phyloP scores from a whole-genome alignment of 1,140 invertebrate genomes.

The Pseudomyrmex gracilis region DNA sequence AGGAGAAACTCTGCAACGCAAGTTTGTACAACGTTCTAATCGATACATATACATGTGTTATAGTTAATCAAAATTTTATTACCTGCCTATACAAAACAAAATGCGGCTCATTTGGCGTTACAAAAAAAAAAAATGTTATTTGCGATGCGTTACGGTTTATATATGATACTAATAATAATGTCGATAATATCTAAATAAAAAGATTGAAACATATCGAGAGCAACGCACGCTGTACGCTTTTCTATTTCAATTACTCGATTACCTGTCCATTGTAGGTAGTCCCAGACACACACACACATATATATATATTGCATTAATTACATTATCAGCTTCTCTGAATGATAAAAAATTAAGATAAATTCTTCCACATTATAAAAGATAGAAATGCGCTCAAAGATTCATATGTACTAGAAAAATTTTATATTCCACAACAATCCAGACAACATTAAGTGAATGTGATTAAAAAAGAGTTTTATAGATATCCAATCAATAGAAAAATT shows the following conservation, averaged over 20 bases:
- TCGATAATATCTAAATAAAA: conserved; percentile 28
- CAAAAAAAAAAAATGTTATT: conserved; percentile 23
- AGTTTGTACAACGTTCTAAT: not conserved
- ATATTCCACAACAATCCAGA: too few relatives aligned
- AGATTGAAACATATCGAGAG: conserved; percentile 20
- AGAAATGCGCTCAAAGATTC: too few relatives aligned
- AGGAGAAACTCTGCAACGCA: not conserved
- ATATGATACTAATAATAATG: conserved; percentile 19
- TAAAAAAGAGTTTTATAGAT: too few relatives aligned
- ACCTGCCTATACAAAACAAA: not conserved
- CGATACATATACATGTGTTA: not conserved
- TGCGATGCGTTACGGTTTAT: conserved; percentile 13
- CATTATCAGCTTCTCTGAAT: too few relatives aligned
- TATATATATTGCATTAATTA: too few relatives aligned
- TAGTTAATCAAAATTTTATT: conserved; percentile 17
- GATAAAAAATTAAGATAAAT: too few relatives aligned
- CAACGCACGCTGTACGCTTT: not conserved
- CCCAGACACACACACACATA: too few relatives aligned
- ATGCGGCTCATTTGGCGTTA: conserved; percentile 1
- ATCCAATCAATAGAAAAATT: too few relatives aligned
- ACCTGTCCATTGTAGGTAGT: not conserved
- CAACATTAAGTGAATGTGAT: too few relatives aligned
- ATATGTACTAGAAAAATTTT: too few relatives aligned
- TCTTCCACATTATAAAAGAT: too few relatives aligned
- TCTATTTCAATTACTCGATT: not conserved